Base-by-base conservation (phyloP, 2,113 vertebrate genomes). In the Psettodes erumei region DNA sequence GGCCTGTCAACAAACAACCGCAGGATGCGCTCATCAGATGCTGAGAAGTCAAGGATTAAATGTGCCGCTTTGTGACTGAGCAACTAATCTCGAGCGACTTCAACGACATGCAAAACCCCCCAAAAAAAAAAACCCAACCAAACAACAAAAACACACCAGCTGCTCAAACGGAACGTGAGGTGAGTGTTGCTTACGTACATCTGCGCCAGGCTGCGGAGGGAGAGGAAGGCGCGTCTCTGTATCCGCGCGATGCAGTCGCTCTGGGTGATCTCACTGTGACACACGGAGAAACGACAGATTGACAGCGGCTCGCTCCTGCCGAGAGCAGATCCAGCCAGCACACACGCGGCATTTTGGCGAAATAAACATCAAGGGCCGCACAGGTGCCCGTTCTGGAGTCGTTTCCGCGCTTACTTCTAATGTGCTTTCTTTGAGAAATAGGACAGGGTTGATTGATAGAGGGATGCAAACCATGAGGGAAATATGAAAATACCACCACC, bases 251-350 rank as follows among this genome's bases (percentile, higher is more conserved):
- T 88, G 73, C 94, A 93, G 84, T 96, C 91, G 1, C 96, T 97
- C 89, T 96, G 95, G 81, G 95, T 96, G 78, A 98, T 96, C 91
- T 95, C 95, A 88, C 97, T 98, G 72, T 58, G 84, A 79, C 42
- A 90, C n/a, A 61, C 64, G 90, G 69, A 91, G 16, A 91, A 25
- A 66, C 4, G 61, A 66, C 23, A 75, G 40, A 55, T 75, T 67
- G 61, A 79, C 47, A 64, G 71, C n/a, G n/a, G n/a, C n/a, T n/a
- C n/a, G n/a, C n/a, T n/a, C n/a, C n/a, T n/a, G n/a, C n/a, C n/a
- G n/a, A n/a, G n/a, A n/a, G n/a, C 43, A 11, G 19, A 71, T 77
- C 5, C 16, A 53, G 11, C 12, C 6, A 4, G 19, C 19, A 28
- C 71, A 68, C 18, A 13, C 28, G n/a, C n/a, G 32, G 3, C 27